Evolutionary conservation across 1,140 invertebrate genomes (phyloP).

Genomic region (Bombus huntii): DNA sequence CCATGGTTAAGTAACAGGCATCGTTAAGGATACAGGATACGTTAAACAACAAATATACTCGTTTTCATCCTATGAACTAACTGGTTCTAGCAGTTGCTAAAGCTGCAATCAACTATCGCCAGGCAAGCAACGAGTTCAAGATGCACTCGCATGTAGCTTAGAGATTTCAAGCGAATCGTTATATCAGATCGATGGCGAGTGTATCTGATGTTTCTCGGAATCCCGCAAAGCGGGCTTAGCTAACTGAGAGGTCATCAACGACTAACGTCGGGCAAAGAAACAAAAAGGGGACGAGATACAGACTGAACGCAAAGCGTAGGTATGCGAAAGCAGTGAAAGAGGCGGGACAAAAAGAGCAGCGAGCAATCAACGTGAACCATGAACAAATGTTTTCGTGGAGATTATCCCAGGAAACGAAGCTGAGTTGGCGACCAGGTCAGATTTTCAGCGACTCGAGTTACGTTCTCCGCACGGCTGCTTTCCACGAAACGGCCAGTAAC

Average conservation of each 20-base stretch:
- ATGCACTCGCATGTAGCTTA: neutral
- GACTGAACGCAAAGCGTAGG: too few species aligned
- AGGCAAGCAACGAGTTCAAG: neutral
- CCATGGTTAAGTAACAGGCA: neutral
- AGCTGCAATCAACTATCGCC: neutral
- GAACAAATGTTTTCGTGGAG: constrained; percentile 22
- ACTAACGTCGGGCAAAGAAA: neutral
- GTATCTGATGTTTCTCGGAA: neutral
- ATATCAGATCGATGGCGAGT: constrained; percentile 24
- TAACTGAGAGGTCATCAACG: constrained; percentile 1
- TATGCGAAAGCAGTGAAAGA: neutral
- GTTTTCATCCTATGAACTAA: neutral
- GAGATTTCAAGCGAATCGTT: neutral
- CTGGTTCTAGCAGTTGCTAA: neutral
- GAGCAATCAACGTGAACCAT: neutral
- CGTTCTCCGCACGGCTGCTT: neutral
- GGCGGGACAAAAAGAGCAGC: neutral
- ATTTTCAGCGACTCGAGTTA: constrained; percentile 39
- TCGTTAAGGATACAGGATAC: neutral
- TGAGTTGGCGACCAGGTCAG: constrained; percentile 23
- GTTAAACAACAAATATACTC: neutral
- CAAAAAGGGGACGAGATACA: neutral
- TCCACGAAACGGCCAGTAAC: constrained; percentile 16
- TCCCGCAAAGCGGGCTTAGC: too few species aligned
- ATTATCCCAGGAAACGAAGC: constrained; percentile 4